phyloP scores from a whole-genome alignment of 1,140 invertebrate genomes.

The Neocloeon triangulifer region DNA sequence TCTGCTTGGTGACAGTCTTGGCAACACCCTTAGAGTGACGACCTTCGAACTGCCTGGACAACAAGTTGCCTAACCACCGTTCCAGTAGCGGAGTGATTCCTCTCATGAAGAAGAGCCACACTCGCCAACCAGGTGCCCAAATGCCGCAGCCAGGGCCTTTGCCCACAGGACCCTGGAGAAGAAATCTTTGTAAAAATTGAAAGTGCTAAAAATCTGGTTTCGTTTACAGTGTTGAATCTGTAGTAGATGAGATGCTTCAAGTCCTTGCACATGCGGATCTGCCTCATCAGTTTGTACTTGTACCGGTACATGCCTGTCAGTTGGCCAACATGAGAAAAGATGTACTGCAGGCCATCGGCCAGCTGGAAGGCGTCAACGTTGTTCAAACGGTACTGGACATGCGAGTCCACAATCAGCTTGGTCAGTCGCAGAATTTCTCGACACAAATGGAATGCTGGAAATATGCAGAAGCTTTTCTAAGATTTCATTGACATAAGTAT shows the following conservation, averaged over 20 bases:
- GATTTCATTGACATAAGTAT: too few species aligned
- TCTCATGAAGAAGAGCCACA: constrained; percentile 99
- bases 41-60: constrained; percentile 97
- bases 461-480: too few species aligned
- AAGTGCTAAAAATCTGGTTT: constrained; percentile 3
- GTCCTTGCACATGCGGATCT: constrained; percentile 99
- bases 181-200: constrained; percentile 7
- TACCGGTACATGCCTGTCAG: constrained; percentile 99
- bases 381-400: constrained; percentile 96
- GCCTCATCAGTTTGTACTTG: constrained; percentile 99
- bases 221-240: constrained; percentile 94
- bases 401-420: constrained; percentile 95
- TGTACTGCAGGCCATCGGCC: constrained; percentile 97
- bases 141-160: constrained; percentile 98
- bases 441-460: constrained; percentile 88
- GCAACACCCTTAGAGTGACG: constrained; percentile 97
- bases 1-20: constrained; percentile 98
- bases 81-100: constrained; percentile 96
- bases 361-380: constrained; percentile 99
- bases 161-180: constrained; percentile 69
- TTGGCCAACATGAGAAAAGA: constrained; percentile 98
- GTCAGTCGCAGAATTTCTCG: constrained; percentile 94
- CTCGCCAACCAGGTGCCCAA: constrained; percentile 98
- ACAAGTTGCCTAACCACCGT: constrained; percentile 91
- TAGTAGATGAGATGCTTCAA: constrained; percentile 99